Evolutionary conservation across 1,140 invertebrate genomes (phyloP).

Genomic region (Parapsyche elsis): DNA sequence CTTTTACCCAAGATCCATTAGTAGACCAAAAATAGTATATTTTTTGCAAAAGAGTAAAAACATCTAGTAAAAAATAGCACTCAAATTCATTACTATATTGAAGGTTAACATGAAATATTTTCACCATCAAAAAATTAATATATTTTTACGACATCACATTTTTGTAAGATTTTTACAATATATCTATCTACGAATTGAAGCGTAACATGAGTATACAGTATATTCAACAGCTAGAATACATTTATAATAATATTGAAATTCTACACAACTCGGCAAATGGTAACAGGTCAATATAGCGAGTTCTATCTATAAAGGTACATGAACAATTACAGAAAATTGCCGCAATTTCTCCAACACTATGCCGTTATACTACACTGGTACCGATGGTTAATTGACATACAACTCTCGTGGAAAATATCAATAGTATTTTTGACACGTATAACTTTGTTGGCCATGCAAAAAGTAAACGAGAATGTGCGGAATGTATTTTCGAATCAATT

Average conservation of each 20-base stretch:
- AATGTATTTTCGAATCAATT: background rate
- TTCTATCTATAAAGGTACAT: too few relatives aligned
- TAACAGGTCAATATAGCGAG: too few relatives aligned
- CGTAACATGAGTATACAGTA: too few relatives aligned
- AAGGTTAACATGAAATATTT: too few relatives aligned
- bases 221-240: too few relatives aligned
- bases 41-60: background rate
- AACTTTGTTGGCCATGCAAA: background rate
- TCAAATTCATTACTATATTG: too few relatives aligned
- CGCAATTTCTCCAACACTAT: background rate
- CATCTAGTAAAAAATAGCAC: background rate
- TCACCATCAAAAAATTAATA: too few relatives aligned
- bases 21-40: background rate
- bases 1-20: slow-evolving; percentile 5
- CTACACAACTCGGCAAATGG: too few relatives aligned
- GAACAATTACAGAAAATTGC: slow-evolving; percentile 20
- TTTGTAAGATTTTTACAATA: too few relatives aligned
- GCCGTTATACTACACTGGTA: background rate
- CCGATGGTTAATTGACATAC: background rate
- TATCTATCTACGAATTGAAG: too few relatives aligned
- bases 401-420: background rate
- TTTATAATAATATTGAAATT: too few relatives aligned
- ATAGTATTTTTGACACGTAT: background rate
- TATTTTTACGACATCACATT: too few relatives aligned
- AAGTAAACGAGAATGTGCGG: background rate